These are phyloP conservation scores for Piscicola geometra DNA, from an alignment of 2,888 invertebrate species.

Conservation along the genomic window DNA sequence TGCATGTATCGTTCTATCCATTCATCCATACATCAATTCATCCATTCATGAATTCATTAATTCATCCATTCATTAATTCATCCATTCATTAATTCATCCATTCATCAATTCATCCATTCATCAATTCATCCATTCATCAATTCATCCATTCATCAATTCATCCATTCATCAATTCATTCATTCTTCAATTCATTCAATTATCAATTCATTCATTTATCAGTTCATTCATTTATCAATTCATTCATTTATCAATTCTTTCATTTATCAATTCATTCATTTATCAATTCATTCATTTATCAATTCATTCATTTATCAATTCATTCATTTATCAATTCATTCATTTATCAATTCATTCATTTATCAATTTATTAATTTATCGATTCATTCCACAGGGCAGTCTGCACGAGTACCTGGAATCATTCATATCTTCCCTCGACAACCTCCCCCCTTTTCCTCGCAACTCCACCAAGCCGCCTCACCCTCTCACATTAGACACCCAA, in stretches of 20 bases:
- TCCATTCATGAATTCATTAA: background rate
- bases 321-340: slow-evolving; percentile 6
- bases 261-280: background rate
- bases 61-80: background rate
- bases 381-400: background rate
- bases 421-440: background rate
- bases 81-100: background rate
- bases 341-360: background rate
- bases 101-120: background rate
- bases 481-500: slow-evolving; percentile 20
- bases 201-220: slow-evolving; percentile 2
- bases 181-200: background rate
- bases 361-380: background rate
- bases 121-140: background rate
- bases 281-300: background rate
- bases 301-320: background rate
- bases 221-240: background rate
- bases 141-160: background rate
- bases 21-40: background rate
- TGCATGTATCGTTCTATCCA: background rate
- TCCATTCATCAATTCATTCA: slow-evolving; percentile 1
- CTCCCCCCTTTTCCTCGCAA: background rate
- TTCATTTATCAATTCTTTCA: background rate
- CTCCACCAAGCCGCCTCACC: background rate
- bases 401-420: background rate